Percentiles rank a stretch among this genome's conserved stretches.
Conservation (phyloP, 2,113 vertebrate genomes). For the Octodon degus region DNA sequence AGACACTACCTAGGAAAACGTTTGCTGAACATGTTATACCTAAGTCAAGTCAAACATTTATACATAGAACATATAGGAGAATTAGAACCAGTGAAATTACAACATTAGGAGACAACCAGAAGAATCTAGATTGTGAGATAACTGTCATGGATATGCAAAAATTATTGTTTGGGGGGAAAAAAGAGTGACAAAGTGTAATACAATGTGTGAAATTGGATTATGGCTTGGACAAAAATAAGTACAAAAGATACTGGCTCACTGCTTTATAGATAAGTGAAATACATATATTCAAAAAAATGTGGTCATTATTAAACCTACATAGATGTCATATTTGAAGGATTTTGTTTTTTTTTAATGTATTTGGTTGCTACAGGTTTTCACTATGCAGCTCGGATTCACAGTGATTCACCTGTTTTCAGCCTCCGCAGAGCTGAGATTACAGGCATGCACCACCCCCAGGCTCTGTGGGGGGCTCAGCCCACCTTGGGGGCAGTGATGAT, state of each 20-base stretch:
- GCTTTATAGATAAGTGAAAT: neutral
- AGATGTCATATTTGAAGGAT: neutral
- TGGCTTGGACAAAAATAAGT: neutral
- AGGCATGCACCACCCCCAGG: no score
- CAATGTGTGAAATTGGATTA: neutral
- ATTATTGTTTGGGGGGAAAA: neutral
- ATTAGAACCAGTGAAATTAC: neutral
- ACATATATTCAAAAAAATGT: neutral
- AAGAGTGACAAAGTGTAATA: neutral
- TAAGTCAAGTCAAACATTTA: neutral
- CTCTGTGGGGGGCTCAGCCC: no score
- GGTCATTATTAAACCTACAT: neutral
- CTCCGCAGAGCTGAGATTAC: no score
- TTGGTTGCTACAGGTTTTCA: no score
- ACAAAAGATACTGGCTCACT: neutral
- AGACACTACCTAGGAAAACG: neutral
- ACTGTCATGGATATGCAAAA: neutral
- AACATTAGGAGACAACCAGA: neutral
- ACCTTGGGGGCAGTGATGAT: no score
- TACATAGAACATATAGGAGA: neutral
- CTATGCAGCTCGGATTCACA: no score
- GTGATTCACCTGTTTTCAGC: no score
- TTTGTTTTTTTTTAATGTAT: no score
- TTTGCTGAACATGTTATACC: neutral
- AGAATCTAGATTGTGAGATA: neutral